A percentile compares a stretch with the other conserved stretches of the same genome.
phyloP scores from a whole-genome alignment of 53 echinoderm and acorn worm species.

The Echinometra lucunter region DNA sequence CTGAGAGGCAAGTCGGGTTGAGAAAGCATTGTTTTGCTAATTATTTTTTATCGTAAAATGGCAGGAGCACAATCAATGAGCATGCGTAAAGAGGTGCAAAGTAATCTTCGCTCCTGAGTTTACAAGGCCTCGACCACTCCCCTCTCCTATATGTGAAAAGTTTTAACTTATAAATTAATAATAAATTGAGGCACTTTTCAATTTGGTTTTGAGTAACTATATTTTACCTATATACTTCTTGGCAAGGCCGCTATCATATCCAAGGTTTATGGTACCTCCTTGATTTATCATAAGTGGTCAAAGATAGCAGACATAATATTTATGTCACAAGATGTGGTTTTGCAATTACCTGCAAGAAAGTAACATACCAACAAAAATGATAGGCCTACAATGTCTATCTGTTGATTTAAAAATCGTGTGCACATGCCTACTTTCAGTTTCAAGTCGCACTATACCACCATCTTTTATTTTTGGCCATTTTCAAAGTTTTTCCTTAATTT shows the following conservation, averaged over 20 bases:
- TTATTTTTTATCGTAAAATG: constrained; percentile 83
- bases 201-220: not conserved
- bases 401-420: too few relatives aligned
- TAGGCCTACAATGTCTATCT: too few relatives aligned
- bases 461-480: too few relatives aligned
- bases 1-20: constrained; percentile 17
- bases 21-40: constrained; percentile 88
- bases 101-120: constrained; percentile 62
- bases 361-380: too few relatives aligned
- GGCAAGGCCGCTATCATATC: not conserved
- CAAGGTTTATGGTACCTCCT: too few relatives aligned
- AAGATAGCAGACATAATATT: not conserved
- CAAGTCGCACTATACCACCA: too few relatives aligned
- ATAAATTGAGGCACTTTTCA: not conserved
- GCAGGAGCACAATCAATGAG: constrained; percentile 73
- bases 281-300: too few relatives aligned
- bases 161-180: not conserved
- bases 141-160: not conserved
- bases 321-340: not conserved
- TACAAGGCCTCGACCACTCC: not conserved
- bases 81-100: constrained; percentile 88
- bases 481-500: too few relatives aligned
- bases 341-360: not conserved
- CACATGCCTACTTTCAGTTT: not conserved
- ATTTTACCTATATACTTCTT: not conserved